Conservation (phyloP, 2,113 vertebrate genomes). For the Neogobius melanostomus region DNA sequence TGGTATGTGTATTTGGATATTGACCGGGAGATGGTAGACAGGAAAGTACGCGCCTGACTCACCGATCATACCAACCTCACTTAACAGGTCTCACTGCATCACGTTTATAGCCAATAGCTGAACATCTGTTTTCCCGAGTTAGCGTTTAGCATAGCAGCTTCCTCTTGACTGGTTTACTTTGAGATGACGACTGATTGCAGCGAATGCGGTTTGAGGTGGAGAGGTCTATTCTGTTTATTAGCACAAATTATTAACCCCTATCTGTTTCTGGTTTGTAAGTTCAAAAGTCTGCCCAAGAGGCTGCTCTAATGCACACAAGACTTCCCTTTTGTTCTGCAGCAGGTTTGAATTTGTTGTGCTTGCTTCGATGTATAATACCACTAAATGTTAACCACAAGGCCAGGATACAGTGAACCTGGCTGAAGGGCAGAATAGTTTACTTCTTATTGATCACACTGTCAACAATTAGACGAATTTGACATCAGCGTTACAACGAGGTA, state of each 20-base stretch:
- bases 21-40: conserved; percentile 32
- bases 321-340: conserved; percentile 30
- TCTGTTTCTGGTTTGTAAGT: conserved; percentile 58
- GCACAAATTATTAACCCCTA: conserved; percentile 54
- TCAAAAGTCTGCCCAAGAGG: conserved; percentile 49
- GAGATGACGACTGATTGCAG: conserved; percentile 46
- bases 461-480: conserved; percentile 7
- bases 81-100: conserved; percentile 40
- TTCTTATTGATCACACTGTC: conserved; percentile 15
- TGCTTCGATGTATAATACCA: conserved; percentile 40
- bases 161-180: conserved; percentile 22
- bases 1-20: conserved; percentile 28
- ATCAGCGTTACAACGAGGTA: no score
- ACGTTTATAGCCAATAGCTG: conserved; percentile 23
- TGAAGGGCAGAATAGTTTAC: conserved; percentile 25
- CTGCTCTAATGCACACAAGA: conserved; percentile 33
- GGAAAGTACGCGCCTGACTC: conserved; percentile 42
- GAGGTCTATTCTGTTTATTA: conserved; percentile 51
- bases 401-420: conserved; percentile 30
- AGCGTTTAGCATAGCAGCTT: conserved; percentile 41
- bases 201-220: conserved; percentile 36
- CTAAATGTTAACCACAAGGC: conserved; percentile 44
- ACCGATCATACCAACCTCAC: conserved; percentile 20
- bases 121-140: conserved; percentile 17
- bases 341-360: conserved; percentile 51